These are phyloP conservation scores for Tiliacea citrago DNA, from an alignment of 2,888 invertebrate species.

Conservation along the genomic window DNA sequence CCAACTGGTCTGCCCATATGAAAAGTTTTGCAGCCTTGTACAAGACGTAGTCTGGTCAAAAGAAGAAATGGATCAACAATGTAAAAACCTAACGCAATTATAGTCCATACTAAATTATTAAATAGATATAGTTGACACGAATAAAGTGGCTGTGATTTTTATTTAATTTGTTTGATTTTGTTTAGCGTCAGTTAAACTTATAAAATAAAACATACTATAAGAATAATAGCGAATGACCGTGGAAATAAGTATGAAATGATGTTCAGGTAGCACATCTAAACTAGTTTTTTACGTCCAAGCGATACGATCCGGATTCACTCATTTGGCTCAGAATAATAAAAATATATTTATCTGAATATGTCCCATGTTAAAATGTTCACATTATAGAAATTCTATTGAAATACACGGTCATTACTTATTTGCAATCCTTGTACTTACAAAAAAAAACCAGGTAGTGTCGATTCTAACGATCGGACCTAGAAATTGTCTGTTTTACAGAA, in stretches of 20 bases:
- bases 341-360: not conserved
- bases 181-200: not conserved
- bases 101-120: slow-evolving; percentile 45
- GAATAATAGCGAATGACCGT: slow-evolving; percentile 4
- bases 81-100: slow-evolving; percentile 59
- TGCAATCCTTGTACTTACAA: not conserved
- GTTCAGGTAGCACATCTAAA: slow-evolving; percentile 23
- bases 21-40: slow-evolving; percentile 84
- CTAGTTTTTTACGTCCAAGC: slow-evolving; percentile 15
- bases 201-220: not conserved
- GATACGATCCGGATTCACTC: slow-evolving; percentile 21
- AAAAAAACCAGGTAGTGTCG: not conserved
- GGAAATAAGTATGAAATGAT: slow-evolving; percentile 18
- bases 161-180: slow-evolving; percentile 47
- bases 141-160: slow-evolving; percentile 81
- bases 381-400: not conserved
- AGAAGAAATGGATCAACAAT: slow-evolving; percentile 73
- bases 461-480: not conserved
- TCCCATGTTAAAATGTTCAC: not conserved
- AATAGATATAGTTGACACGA: slow-evolving; percentile 57
- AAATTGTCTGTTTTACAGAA: not conserved
- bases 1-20: slow-evolving; percentile 85
- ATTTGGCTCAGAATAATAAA: slow-evolving; percentile 19
- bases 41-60: slow-evolving; percentile 73
- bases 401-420: not conserved